Evolutionary conservation across 2,113 vertebrate species (phyloP).

Genomic region (Aldabrachelys gigantea): DNA sequence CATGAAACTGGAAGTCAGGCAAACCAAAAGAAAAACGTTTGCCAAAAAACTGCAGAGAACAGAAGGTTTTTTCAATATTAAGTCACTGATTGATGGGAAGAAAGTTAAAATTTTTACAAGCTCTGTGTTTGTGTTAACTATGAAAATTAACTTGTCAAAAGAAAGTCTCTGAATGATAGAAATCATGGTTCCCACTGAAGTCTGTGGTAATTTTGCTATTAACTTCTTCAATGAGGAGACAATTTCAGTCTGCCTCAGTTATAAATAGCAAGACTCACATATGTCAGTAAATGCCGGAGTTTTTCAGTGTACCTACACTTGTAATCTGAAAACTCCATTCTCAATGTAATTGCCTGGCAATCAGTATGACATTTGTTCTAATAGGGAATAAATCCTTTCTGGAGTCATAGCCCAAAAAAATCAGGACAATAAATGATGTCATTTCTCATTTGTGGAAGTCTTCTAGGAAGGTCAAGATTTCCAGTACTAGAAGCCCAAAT

Average conservation of each 20-base stretch:
- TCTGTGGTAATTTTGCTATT: accelerated
- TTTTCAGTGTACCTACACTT: not conserved
- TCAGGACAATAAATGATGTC: not conserved
- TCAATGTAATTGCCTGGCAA: not conserved
- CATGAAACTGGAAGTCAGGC: not conserved
- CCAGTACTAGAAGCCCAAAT: accelerated
- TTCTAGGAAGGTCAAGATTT: not conserved
- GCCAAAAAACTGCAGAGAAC: too few relatives aligned
- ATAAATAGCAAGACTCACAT: not conserved
- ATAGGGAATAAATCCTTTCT: too few relatives aligned
- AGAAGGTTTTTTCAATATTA: too few relatives aligned
- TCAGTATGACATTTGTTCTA: too few relatives aligned
- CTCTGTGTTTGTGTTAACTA: accelerated
- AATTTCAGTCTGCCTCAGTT: accelerated
- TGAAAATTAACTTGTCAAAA: not conserved
- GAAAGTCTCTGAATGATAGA: accelerated
- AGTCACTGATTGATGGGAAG: too few relatives aligned
- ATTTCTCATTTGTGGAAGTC: not conserved
- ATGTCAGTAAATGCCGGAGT: too few relatives aligned
- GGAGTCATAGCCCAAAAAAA: too few relatives aligned
- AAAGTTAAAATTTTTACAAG: too few relatives aligned
- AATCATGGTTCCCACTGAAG: accelerated
- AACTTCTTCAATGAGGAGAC: too few relatives aligned
- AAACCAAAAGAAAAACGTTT: too few relatives aligned
- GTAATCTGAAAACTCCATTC: accelerated